phyloP scores from a whole-genome alignment of 2,113 vertebrate species.

The Aegithalos caudatus region DNA sequence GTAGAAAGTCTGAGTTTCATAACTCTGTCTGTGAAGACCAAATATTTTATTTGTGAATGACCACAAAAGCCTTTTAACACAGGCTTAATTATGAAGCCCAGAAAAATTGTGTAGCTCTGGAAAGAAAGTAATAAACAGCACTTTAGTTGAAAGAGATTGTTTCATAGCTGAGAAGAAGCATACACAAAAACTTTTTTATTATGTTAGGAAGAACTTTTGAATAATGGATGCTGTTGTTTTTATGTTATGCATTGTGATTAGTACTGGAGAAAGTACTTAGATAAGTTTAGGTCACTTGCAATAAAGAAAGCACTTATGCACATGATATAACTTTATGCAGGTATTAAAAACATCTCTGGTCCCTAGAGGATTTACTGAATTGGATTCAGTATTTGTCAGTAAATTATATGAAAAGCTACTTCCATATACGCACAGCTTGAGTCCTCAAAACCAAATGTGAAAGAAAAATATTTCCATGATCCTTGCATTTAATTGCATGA shows the following conservation, averaged over 20 bases:
- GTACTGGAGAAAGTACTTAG: neutral
- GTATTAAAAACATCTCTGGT: neutral
- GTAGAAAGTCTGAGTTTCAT: neutral
- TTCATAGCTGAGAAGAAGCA: neutral
- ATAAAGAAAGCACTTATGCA: neutral
- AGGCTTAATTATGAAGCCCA: neutral
- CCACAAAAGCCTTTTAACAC: neutral
- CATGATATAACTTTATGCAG: neutral
- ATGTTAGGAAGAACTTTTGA: neutral
- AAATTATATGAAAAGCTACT: slow-evolving; percentile 2
- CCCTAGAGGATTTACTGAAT: neutral
- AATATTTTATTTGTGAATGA: neutral
- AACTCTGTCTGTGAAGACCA: neutral
- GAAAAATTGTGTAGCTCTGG: neutral
- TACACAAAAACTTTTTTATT: neutral
- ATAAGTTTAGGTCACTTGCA: neutral
- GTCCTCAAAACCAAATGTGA: neutral
- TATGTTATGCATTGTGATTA: neutral
- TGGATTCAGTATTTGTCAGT: neutral
- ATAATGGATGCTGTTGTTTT: neutral
- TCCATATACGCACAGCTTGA: neutral
- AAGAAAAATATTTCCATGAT: slow-evolving; percentile 7
- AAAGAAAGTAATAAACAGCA: neutral
- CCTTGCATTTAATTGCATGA: neutral
- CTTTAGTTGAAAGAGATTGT: neutral